Evolutionary conservation across 2,888 invertebrate genomes (phyloP).

Genomic region (Drosophila meridiana): DNA sequence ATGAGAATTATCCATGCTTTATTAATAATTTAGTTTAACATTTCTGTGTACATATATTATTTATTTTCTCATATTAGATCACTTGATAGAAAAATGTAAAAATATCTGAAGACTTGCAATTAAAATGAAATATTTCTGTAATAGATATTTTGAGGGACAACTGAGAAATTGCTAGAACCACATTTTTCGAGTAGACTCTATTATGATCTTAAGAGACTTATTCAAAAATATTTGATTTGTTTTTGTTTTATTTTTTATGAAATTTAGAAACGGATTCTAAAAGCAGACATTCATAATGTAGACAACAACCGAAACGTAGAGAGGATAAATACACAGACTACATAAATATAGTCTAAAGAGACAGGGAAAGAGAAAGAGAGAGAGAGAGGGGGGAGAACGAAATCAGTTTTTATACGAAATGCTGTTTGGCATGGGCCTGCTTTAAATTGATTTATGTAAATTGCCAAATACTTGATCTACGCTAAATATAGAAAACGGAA

Average conservation of each 20-base stretch:
- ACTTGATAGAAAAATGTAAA: background rate
- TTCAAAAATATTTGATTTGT: background rate
- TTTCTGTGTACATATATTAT: too few relatives aligned
- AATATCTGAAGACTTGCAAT: background rate
- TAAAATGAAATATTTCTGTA: background rate
- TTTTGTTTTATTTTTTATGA: background rate
- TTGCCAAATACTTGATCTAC: constrained; percentile 20
- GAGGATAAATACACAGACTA: background rate
- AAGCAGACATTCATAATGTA: constrained; percentile 20
- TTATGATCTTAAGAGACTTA: background rate
- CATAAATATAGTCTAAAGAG: constrained; percentile 3
- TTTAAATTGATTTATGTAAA: constrained; percentile 67
- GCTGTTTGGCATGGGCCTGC: constrained; percentile 36
- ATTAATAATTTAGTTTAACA: too few relatives aligned
- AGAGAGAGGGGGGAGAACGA: constrained; percentile 1
- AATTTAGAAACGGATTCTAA: constrained; percentile 8
- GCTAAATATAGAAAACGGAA: constrained; percentile 19
- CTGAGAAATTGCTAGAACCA: background rate
- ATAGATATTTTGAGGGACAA: background rate
- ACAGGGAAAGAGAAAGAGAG: background rate
- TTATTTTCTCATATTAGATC: background rate
- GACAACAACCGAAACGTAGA: background rate
- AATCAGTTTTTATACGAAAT: constrained; percentile 34
- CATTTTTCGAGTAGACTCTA: constrained; percentile 3
- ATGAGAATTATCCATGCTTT: too few relatives aligned